Evolutionary conservation across 2,797 vertebrate species (phyloP).

Genomic region (Micropoecilia bifurca): DNA sequence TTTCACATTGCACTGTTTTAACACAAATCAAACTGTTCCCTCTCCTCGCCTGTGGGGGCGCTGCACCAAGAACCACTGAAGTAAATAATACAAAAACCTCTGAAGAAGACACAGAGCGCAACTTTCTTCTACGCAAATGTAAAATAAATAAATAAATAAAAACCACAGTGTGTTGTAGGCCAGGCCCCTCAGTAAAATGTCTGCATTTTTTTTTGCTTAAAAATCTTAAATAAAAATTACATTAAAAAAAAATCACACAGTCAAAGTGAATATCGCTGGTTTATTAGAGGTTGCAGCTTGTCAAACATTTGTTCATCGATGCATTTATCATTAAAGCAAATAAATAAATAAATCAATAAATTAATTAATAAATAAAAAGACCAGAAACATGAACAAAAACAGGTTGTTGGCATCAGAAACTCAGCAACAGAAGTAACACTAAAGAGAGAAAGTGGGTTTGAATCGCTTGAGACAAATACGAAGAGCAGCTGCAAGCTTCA

Average conservation of each 20-base stretch:
- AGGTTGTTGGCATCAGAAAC: background rate
- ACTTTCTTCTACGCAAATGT: no score
- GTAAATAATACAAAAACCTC: no score
- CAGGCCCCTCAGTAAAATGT: no score
- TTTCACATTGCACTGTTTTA: no score
- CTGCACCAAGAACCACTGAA: no score
- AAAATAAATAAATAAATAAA: no score
- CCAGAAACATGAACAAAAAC: background rate
- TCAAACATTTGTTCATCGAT: background rate
- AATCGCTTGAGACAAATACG: background rate
- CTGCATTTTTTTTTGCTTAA: no score
- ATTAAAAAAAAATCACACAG: background rate
- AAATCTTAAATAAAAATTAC: no score
- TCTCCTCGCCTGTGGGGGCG: no score
- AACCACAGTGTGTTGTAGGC: no score
- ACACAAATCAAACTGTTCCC: no score
- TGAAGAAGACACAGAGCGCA: no score
- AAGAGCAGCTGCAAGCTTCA: background rate
- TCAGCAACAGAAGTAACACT: background rate
- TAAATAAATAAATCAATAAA: background rate
- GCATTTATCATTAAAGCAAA: background rate
- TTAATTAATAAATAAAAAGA: background rate
- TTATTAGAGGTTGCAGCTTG: constrained; percentile 17
- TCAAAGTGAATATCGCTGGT: background rate
- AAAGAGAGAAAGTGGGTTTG: rapidly evolving